Evolutionary conservation across 2,797 vertebrate species (phyloP).

Genomic region (Dendrocincla fuliginosa): DNA sequence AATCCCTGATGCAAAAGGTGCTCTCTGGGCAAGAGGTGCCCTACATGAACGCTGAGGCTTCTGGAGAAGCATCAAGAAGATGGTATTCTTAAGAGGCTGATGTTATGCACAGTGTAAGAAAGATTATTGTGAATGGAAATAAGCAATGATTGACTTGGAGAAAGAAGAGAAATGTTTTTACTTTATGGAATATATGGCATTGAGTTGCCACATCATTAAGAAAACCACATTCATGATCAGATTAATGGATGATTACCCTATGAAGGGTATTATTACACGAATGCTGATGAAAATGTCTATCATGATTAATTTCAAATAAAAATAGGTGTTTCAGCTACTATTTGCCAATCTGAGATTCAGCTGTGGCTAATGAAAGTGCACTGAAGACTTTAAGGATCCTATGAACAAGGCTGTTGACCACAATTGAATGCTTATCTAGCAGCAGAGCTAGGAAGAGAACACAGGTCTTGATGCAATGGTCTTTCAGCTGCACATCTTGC

Average conservation of each 20-base stretch:
- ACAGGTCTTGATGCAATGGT: accelerated
- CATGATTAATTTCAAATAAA: conserved; percentile 20
- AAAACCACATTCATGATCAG: neutral
- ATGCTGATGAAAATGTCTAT: neutral
- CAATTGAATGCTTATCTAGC: neutral
- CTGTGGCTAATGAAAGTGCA: neutral
- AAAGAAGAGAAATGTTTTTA: neutral
- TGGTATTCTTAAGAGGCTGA: neutral
- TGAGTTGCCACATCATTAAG: neutral
- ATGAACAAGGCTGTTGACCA: neutral
- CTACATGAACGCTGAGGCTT: accelerated
- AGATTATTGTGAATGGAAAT: neutral
- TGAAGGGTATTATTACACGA: neutral
- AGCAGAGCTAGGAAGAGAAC: neutral
- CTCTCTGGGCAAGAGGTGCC: neutral
- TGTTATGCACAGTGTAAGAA: neutral
- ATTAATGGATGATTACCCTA: neutral
- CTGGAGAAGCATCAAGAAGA: neutral
- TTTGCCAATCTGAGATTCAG: neutral
- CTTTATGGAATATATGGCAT: neutral
- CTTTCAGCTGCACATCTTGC: neutral
- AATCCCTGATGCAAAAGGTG: neutral
- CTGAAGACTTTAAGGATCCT: neutral
- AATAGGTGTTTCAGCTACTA: neutral
- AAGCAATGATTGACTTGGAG: neutral